Percentiles rank a stretch among this genome's conserved stretches.
Evolutionary conservation across 2,797 vertebrate species (phyloP).

Genomic region (Crax fasciolata): DNA sequence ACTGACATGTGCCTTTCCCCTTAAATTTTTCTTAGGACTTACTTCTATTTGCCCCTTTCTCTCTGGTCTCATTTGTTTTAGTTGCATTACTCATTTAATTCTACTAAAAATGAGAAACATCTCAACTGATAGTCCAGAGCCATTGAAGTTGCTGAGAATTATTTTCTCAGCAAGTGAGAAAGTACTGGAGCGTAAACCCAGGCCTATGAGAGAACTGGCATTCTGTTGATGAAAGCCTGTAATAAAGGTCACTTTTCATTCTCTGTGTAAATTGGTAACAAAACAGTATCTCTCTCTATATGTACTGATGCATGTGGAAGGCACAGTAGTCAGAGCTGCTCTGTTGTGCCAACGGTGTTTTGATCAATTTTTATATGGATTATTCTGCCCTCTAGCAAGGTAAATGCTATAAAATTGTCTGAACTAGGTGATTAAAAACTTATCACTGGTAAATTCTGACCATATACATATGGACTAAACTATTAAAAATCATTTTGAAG

Average conservation of each 20-base stretch:
- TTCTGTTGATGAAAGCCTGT: background rate
- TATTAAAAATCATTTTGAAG: background rate
- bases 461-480: accelerated
- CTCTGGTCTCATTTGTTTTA: background rate
- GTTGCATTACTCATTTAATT: background rate
- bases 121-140: background rate
- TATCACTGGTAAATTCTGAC: background rate
- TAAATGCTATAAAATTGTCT: background rate
- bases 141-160: background rate
- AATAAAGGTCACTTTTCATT: background rate
- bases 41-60: background rate
- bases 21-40: background rate
- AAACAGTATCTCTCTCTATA: background rate
- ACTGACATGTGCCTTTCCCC: background rate
- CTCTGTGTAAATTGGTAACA: background rate
- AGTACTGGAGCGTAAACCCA: background rate
- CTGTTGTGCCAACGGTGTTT: background rate
- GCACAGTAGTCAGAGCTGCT: background rate
- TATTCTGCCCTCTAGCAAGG: background rate
- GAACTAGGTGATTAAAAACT: background rate
- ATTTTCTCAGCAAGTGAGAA: background rate
- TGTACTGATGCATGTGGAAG: background rate
- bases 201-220: background rate
- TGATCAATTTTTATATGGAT: background rate
- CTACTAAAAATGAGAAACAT: background rate